Evolutionary conservation across 2,797 vertebrate genomes (phyloP).

Genomic region (Pipistrellus pipistrellus): DNA sequence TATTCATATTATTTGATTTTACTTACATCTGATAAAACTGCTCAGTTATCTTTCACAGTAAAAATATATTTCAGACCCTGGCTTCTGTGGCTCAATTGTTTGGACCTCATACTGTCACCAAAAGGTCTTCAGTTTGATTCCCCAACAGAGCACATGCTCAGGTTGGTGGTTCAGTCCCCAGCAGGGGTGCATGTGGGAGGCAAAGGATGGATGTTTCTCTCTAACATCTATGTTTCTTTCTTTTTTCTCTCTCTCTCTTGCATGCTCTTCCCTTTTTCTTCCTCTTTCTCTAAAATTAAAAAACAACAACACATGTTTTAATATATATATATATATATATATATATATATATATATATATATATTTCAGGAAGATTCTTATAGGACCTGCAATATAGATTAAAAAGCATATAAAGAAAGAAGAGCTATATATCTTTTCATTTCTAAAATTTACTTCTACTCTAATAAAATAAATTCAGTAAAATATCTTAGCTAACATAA

Average conservation of each 20-base stretch:
- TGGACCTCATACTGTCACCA: neutral
- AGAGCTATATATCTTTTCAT: neutral
- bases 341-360: neutral
- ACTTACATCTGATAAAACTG: neutral
- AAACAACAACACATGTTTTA: neutral
- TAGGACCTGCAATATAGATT: neutral
- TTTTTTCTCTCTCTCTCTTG: neutral
- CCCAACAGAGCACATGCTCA: neutral
- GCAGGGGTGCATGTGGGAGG: neutral
- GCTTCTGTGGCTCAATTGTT: neutral
- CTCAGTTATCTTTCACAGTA: neutral
- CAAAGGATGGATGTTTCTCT: neutral
- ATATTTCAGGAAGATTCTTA: neutral
- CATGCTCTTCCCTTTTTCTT: neutral
- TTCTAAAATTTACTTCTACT: neutral
- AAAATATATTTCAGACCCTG: neutral
- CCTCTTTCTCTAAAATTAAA: neutral
- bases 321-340: no score
- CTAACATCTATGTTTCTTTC: neutral
- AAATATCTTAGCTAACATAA: neutral
- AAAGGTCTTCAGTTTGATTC: neutral
- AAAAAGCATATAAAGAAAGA: neutral
- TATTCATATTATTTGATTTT: conserved; percentile 11
- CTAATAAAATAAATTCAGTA: conserved; percentile 35
- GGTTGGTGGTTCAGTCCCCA: neutral